Base-by-base conservation (phyloP, 2,888 invertebrate genomes). In the Amiota communis region DNA sequence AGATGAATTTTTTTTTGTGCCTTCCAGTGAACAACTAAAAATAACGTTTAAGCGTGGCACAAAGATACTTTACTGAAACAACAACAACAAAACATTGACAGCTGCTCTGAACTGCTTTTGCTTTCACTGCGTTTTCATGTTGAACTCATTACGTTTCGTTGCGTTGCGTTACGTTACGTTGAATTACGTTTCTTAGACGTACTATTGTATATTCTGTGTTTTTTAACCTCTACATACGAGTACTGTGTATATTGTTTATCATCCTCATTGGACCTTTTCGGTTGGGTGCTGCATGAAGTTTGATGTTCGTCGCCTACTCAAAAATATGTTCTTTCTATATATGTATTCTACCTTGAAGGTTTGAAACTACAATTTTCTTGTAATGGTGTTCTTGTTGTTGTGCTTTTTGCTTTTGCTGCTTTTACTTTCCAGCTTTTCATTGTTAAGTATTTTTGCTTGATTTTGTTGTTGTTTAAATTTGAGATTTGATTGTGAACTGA, bases 41-140 rank as follows among this genome's bases (percentile, higher is more conserved):
- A 84, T 86, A 85, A 84, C 83, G 82, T 83, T 59, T 84, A 84
- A 81, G 86, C 86, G 77, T 84, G 85, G 81, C 85, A 74, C 79
- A 49, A 53, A 36, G 67, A 51, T 65, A 65, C 65, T 36, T 36
- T 36, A 36, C 36, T 36, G 73, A 75, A 71, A 57, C 65, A 70
- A 74, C 79, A 23, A 74, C 75, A 49, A 46, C 83, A 82, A 82
- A 83, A 85, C 86, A 83, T 83, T 86, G 85, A 84, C 85, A 86
- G 86, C 86, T 86, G 36, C 36, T 36, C 36, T 36, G 86, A 53
- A 61, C 61, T 59, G 57, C 59, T 71, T 71, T 61, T 71, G 57
- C 61, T 71, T 71, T 61, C 61, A 71, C 36, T 71, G 8, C 36
- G 61, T 23, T 70, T 36, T 36, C 36, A 59, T 20, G 59, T 59